Evolutionary conservation across 2,888 invertebrate genomes (phyloP), one percentile per base, ranked within the genome.

Genomic region (Eristalinus aeneus): DNA sequence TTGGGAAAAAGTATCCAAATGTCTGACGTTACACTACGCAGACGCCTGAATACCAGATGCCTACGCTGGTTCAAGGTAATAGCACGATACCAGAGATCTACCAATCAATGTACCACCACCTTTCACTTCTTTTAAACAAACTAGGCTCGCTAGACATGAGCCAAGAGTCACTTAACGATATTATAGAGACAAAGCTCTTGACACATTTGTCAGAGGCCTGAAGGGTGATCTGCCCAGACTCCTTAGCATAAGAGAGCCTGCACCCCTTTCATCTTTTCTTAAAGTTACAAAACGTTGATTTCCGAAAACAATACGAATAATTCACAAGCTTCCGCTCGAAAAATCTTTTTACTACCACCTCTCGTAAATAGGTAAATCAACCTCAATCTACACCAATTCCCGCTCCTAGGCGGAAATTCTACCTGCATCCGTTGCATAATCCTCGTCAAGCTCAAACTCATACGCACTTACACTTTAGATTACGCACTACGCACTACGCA

Each of bases 151-250:
- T 77, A 27, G 16, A 58, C 5, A 54, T 68, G 60, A 67, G 56
- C 16, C 65, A 34, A 20, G 60, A 60, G 20, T 68, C 76, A 31
- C 12, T 76, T 20, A 63, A 63, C 4, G 65, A 64, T 6, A 75
- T 75, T n/a, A n/a, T n/a, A n/a, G n/a, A n/a, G 56, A 68, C 67
- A 36, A 68, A 16, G 65, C 58, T 3, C 46, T 76, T 1, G 60
- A 71, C 20, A 77, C 71, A 22, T 64, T 69, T n/a, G 65, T 77
- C 1, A 68, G 63, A 71, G 64, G 69, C 11, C 8, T 69, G 12
- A 69, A 12, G 9, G 68, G 68, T 22, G 71, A 71, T 36, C 8
- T 72, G 32, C 32, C 39, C 12, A 60, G 71, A 72, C 23, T 61
- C 11, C 46, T 72, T 0, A 71, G 71, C 10, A 78, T 72, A 53